Percentiles rank a stretch among this genome's conserved stretches.
These are phyloP conservation scores for Tenrec ecaudatus DNA, from an alignment of 2,113 vertebrate species.

Conservation along the genomic window DNA sequence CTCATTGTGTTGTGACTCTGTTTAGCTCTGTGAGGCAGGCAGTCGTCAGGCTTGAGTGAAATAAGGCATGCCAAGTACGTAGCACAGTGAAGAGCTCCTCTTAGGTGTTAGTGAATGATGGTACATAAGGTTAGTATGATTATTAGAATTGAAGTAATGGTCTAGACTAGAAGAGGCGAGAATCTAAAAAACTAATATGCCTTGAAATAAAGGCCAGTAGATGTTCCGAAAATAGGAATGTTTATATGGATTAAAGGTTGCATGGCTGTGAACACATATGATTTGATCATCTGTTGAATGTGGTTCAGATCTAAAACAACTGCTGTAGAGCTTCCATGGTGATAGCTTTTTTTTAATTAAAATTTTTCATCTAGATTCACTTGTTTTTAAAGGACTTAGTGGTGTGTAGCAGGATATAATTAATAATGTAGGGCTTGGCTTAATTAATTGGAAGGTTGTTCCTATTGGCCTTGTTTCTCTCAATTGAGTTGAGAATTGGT, in stretches of 20 bases:
- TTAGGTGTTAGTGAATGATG: not conserved
- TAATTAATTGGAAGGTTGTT: slow-evolving; percentile 44
- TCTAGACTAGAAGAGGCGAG: slow-evolving; percentile 2
- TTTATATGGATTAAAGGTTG: not conserved
- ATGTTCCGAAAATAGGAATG: slow-evolving; percentile 23
- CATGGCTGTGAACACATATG: slow-evolving; percentile 2
- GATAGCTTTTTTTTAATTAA: not conserved
- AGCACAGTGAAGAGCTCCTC: not conserved
- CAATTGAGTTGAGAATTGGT: slow-evolving; percentile 19
- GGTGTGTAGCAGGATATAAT: not conserved
- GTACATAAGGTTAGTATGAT: not conserved
- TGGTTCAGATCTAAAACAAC: not conserved
- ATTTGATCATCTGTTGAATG: slow-evolving; percentile 48
- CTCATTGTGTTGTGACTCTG: not conserved
- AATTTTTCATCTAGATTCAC: slow-evolving; percentile 30
- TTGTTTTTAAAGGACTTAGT: slow-evolving; percentile 41
- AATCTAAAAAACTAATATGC: slow-evolving; percentile 39
- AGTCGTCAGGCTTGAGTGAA: not conserved
- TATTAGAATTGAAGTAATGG: slow-evolving; percentile 35
- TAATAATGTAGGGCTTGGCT: slow-evolving; percentile 12
- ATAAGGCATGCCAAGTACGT: not conserved
- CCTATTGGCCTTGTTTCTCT: slow-evolving; percentile 25
- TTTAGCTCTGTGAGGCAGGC: not conserved
- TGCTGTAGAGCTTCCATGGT: slow-evolving; percentile 17
- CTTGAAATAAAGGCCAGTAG: slow-evolving; percentile 12